These are phyloP conservation scores for Gracilinanus agilis DNA, from an alignment of 2,113 vertebrate genomes.

Conservation along the genomic window DNA sequence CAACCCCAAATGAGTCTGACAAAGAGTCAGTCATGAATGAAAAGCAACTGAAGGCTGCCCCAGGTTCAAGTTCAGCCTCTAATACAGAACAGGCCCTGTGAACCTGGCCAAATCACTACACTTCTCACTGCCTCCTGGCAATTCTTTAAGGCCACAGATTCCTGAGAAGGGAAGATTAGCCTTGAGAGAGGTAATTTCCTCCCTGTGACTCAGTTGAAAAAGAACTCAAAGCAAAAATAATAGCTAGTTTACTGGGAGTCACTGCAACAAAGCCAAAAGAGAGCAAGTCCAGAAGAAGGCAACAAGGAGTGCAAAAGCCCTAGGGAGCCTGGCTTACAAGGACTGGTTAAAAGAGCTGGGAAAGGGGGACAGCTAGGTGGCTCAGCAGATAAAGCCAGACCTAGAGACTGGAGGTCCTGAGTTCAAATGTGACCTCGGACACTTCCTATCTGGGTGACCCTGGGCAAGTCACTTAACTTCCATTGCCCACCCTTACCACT, in stretches of 20 bases:
- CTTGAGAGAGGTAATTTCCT: too few species aligned
- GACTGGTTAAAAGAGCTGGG: not conserved
- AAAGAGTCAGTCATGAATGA: not conserved
- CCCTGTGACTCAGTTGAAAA: not conserved
- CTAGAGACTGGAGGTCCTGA: too few species aligned
- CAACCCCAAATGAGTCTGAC: not conserved
- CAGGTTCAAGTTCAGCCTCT: not conserved
- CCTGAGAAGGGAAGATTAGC: too few species aligned
- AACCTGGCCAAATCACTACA: not conserved
- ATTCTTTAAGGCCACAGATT: too few species aligned
- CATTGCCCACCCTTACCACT: too few species aligned
- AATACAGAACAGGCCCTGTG: not conserved
- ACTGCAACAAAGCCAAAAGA: not conserved
- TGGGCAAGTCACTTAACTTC: too few species aligned
- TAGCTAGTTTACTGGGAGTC: not conserved
- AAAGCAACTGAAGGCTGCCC: not conserved
- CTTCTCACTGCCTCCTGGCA: not conserved
- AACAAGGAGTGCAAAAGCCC: not conserved
- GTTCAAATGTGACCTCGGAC: too few species aligned
- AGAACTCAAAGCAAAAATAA: not conserved
- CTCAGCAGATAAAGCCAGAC: too few species aligned
- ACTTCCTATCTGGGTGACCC: too few species aligned
- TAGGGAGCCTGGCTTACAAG: not conserved
- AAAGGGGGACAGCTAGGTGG: too few species aligned
- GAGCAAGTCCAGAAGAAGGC: not conserved